These are phyloP conservation scores for Hydrochoerus hydrochaeris DNA, from an alignment of 2,113 vertebrate genomes.

Conservation along the genomic window DNA sequence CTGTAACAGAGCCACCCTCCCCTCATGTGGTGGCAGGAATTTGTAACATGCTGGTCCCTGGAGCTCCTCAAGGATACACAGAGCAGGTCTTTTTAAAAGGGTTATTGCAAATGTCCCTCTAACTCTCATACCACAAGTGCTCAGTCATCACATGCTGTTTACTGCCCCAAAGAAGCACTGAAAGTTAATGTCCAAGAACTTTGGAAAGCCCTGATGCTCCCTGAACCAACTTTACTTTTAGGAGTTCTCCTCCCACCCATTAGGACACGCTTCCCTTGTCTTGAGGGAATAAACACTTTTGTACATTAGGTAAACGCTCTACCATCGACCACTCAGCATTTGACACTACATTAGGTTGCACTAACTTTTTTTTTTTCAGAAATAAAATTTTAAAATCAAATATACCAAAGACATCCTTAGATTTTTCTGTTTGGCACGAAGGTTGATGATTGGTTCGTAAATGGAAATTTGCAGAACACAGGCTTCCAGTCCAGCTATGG, in stretches of 20 bases:
- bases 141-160: neutral
- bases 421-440: neutral
- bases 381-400: neutral
- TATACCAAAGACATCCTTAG: neutral
- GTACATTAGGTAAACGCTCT: neutral
- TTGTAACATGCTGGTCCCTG: neutral
- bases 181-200: neutral
- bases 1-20: neutral
- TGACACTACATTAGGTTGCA: neutral
- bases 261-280: neutral
- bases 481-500: neutral
- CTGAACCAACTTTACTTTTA: neutral
- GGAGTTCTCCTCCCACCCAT: neutral
- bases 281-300: neutral
- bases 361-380: neutral
- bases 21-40: neutral
- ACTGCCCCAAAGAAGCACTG: neutral
- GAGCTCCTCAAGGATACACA: neutral
- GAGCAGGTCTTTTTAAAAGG: neutral
- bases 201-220: neutral
- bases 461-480: neutral
- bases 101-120: neutral
- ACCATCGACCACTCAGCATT: neutral
- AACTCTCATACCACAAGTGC: neutral
- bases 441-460: neutral